These are phyloP conservation scores for Osmerus eperlanus DNA, from an alignment of 2,113 vertebrate species.

Conservation along the genomic window DNA sequence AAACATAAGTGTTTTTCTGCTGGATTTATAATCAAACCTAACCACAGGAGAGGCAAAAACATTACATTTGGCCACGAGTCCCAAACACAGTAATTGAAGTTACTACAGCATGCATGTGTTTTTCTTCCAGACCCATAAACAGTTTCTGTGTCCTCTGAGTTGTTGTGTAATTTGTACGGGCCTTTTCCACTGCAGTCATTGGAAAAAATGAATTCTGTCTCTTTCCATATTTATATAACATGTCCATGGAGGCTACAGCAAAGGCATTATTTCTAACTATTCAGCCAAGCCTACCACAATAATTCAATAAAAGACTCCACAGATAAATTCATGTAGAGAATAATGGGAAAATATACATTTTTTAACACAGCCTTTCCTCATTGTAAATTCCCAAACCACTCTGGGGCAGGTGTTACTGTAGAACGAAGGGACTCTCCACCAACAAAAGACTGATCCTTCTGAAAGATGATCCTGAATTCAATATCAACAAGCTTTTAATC, in stretches of 20 bases:
- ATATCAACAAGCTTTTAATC: too few species aligned
- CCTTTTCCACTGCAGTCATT: background rate
- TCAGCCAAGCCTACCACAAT: conserved; percentile 28
- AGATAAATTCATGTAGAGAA: conserved; percentile 27
- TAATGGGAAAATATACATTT: conserved; percentile 23
- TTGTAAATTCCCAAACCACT: background rate
- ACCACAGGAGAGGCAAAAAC: too few species aligned
- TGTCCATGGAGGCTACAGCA: conserved; percentile 22
- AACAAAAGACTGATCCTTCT: too few species aligned
- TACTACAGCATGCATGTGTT: background rate
- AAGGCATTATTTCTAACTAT: conserved; percentile 30
- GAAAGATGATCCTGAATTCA: too few species aligned
- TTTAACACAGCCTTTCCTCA: conserved; percentile 26
- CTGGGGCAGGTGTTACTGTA: too few species aligned
- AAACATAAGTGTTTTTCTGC: too few species aligned
- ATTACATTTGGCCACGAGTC: too few species aligned
- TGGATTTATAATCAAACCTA: too few species aligned
- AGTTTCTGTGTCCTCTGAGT: background rate
- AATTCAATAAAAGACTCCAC: conserved; percentile 37
- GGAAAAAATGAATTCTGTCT: conserved; percentile 12
- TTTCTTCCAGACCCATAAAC: background rate
- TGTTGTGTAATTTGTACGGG: background rate
- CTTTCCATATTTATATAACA: conserved; percentile 9
- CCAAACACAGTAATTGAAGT: background rate
- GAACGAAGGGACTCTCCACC: too few species aligned